Percentiles rank a stretch among this genome's conserved stretches.
phyloP scores from a whole-genome alignment of 2,888 invertebrate genomes.

The Clanis bilineata region DNA sequence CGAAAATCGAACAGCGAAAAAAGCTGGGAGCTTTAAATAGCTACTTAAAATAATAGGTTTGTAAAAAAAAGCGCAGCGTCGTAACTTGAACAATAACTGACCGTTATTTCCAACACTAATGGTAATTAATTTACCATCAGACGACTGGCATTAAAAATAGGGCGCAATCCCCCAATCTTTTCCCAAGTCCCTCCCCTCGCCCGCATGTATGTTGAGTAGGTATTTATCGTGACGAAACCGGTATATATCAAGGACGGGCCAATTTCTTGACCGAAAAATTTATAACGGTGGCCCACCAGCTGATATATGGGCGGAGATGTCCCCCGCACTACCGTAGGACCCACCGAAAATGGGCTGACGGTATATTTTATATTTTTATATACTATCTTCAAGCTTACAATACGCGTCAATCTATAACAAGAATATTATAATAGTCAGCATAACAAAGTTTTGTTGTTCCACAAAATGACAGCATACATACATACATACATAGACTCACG shows the following conservation, averaged over 20 bases:
- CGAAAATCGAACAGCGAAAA: too few species aligned
- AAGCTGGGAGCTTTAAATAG: too few species aligned
- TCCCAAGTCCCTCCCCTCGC: constrained; percentile 22
- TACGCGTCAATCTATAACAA: too few species aligned
- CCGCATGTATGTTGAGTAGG: constrained; percentile 54
- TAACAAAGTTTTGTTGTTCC: too few species aligned
- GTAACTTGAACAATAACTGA: too few species aligned
- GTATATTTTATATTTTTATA: constrained; percentile 19
- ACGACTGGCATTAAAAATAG: background rate
- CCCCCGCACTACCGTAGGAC: constrained; percentile 33
- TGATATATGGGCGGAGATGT: constrained; percentile 58
- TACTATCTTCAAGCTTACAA: too few species aligned
- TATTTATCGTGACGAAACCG: constrained; percentile 58
- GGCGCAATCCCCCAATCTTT: background rate
- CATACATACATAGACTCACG: too few species aligned
- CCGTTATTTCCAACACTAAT: too few species aligned
- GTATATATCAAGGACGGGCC: constrained; percentile 63
- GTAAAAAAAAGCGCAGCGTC: too few species aligned
- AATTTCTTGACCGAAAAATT: constrained; percentile 81
- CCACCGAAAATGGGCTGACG: constrained; percentile 29
- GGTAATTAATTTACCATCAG: background rate
- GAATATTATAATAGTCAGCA: too few species aligned
- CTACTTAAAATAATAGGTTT: too few species aligned
- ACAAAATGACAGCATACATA: too few species aligned
- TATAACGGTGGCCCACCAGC: constrained; percentile 60